Base-by-base conservation (phyloP, 2,797 vertebrate genomes). In the Crypturellus tataupa region DNA sequence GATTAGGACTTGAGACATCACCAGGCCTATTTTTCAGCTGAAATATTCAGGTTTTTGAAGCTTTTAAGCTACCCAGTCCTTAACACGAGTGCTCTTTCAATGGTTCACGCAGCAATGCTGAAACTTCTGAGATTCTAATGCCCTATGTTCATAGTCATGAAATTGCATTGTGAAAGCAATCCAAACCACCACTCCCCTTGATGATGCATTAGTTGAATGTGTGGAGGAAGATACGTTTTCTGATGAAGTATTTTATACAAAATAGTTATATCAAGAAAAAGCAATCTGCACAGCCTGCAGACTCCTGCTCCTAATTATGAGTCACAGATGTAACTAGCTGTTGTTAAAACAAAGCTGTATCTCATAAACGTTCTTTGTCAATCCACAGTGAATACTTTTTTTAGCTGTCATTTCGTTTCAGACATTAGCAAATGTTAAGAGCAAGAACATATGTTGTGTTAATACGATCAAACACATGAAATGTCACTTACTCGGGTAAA, bases 401-500 rank as follows among this genome's bases (percentile, higher is more conserved):
- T 63, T 63, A 85, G 55, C 14, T 80, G 33, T 63, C 33, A 49
- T 44, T 77, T 37, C 17, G 37, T 59, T 87, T 80, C 40, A 11
- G 17, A 31, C 2, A 9, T 53, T 51, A 68, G 17, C 6, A 88
- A 20, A 76, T 40, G 49, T 87, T 79, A 70, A 12, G 11, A 84
- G 65, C 10, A 60, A 76, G 11, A 89, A 59, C 10, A 51, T 70
- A 53, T 53, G 77, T 89, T 68, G 47, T 10, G 12, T 40, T 67
- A 89, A 67, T 18, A 68, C 3, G 51, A 77, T 35, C 5, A 91
- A 93, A 82, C 16, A 68, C 16, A 51, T 53, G 8, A 35, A 69
- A 69, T 10, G 49, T 59, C 92, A 99, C 99, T 99, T 98, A 99
- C 99, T 99, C 99, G 89, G 99, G 99, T 97, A 99, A 98, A 97